A percentile compares a stretch with the other conserved stretches of the same genome.
These are phyloP conservation scores for Aricia agestis DNA, from an alignment of 1,140 invertebrate species.

Conservation along the genomic window DNA sequence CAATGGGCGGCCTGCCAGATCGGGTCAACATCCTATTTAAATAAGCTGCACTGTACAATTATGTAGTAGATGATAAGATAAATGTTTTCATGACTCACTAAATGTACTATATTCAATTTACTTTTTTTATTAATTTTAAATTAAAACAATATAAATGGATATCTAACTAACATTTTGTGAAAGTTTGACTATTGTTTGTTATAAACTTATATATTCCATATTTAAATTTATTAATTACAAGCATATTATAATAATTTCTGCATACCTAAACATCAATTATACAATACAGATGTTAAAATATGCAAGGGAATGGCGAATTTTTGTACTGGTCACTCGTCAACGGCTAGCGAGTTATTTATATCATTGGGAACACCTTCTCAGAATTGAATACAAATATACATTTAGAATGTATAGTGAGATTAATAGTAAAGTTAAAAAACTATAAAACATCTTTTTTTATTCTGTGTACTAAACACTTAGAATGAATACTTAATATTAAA, in stretches of 20 bases:
- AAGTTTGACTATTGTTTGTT: no score
- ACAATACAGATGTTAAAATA: constrained; percentile 49
- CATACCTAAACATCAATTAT: neutral
- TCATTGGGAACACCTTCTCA: constrained; percentile 52
- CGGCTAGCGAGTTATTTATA: constrained; percentile 61
- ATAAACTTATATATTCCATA: no score
- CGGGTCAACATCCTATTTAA: constrained; percentile 61
- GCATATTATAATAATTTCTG: no score
- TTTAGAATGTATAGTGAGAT: neutral
- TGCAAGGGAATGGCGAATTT: constrained; percentile 36
- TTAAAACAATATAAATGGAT: no score
- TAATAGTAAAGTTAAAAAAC: no score
- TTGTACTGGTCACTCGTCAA: constrained; percentile 38
- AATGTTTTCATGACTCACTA: neutral
- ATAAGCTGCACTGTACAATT: constrained; percentile 18
- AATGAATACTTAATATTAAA: no score
- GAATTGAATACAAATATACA: constrained; percentile 26
- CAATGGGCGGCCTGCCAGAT: constrained; percentile 47
- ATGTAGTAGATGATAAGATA: constrained; percentile 4
- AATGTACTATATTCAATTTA: neutral
- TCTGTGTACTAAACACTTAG: no score
- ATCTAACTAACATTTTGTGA: no score
- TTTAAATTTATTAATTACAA: no score
- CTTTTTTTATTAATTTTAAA: no score
- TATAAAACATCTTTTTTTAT: no score